Conservation (phyloP, 2,797 vertebrate species). For the Phrynocephalus vlangalii region DNA sequence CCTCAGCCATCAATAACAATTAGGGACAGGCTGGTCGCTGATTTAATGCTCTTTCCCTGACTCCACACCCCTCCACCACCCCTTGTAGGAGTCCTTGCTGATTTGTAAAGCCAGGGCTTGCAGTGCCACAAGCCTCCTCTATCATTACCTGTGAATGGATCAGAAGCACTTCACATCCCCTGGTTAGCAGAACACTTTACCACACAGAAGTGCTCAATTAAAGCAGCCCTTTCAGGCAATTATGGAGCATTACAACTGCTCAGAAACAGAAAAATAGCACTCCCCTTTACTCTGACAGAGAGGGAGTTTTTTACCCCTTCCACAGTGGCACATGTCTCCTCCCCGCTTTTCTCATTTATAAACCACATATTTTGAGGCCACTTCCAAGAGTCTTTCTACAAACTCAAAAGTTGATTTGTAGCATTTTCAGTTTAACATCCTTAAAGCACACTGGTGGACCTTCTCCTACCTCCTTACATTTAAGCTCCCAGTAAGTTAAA, state of each 20-base stretch:
- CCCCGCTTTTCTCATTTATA: background rate
- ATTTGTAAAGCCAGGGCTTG: constrained; percentile 57
- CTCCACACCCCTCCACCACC: constrained; percentile 19
- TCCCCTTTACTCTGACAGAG: constrained; percentile 40
- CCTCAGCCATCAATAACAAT: constrained; percentile 67
- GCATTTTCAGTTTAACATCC: constrained; percentile 8
- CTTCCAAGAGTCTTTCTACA: constrained; percentile 10
- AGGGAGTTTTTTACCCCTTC: constrained; percentile 56
- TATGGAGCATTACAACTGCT: constrained; percentile 68
- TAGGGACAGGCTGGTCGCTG: constrained; percentile 55
- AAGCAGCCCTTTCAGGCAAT: constrained; percentile 75
- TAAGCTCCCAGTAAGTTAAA: constrained; percentile 55
- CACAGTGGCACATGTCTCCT: constrained; percentile 37
- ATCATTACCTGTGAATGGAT: constrained; percentile 58
- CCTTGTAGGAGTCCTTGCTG: constrained; percentile 42
- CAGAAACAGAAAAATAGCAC: constrained; percentile 55
- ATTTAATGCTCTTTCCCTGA: constrained; percentile 50
- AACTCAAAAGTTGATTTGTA: background rate
- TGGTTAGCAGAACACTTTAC: constrained; percentile 63
- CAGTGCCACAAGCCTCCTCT: constrained; percentile 58
- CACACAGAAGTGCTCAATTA: constrained; percentile 72
- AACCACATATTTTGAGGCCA: background rate
- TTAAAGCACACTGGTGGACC: background rate
- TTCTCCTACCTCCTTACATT: constrained; percentile 13
- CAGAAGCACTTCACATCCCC: constrained; percentile 58